Conservation (phyloP, 2,797 vertebrate genomes). For the Gallinago solitaria region DNA sequence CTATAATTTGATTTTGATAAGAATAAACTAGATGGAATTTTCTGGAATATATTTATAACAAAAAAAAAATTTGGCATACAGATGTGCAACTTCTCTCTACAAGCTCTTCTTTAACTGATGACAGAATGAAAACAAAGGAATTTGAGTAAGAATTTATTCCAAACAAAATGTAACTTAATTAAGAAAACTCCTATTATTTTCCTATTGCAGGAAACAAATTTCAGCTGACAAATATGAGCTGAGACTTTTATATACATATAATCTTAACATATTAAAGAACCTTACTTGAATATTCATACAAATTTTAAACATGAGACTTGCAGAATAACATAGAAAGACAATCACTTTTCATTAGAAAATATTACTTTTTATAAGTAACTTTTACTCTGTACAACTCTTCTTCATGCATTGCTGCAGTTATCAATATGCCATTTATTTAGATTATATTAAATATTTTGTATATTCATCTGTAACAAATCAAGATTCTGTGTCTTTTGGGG, state of each 20-base stretch:
- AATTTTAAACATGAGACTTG: not conserved
- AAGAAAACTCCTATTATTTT: not conserved
- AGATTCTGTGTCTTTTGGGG: not conserved
- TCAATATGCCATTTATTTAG: not conserved
- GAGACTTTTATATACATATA: not conserved
- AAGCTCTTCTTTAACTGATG: not conserved
- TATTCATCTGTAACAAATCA: not conserved
- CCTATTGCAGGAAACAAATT: not conserved
- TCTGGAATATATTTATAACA: constrained; percentile 11
- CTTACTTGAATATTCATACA: not conserved
- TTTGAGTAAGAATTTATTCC: constrained; percentile 4
- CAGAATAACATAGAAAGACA: not conserved
- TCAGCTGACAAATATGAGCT: not conserved
- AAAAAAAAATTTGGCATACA: not conserved
- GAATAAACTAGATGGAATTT: constrained; percentile 29
- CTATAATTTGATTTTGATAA: constrained; percentile 47
- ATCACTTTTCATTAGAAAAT: not conserved
- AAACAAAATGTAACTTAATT: constrained; percentile 27
- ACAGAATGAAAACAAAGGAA: not conserved
- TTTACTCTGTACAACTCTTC: not conserved
- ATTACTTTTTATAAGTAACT: not conserved
- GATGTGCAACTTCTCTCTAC: not conserved
- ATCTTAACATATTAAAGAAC: not conserved
- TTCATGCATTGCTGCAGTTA: not conserved
- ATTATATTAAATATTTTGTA: not conserved